Evolutionary conservation across 1,140 invertebrate species (phyloP), one percentile per base, ranked within the genome.

Genomic region (Drosophila parvula): DNA sequence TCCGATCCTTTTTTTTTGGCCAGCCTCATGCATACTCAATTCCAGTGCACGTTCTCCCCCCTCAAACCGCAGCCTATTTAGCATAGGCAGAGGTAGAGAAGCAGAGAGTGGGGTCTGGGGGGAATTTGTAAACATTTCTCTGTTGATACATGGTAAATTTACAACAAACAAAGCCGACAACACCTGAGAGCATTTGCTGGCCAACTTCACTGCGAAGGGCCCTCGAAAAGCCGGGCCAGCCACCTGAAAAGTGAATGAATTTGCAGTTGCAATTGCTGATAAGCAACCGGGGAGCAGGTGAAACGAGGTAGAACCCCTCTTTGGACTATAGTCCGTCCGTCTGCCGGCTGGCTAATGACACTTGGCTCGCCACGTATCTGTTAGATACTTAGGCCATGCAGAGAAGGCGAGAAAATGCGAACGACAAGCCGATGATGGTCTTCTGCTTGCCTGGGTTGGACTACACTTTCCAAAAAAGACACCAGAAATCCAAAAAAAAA

Each of bases 1-100:
- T 34, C 41, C 16, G n/a, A 14, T 10, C 14, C 45, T 47, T 50
- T 68, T 47, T 50, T 68, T 45, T 67, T 10, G 65, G 65, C 45
- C 41, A 43, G 59, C 22, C 68, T 62, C 68, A 70, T 86, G 83
- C 82, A 82, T 86, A 75, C 65, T 85, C 53, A 79, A 82, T 69
- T 45, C 45, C 34, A 12, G 18, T 40, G 69, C 64, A 85, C 61
- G 82, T 68, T 74, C 27, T 43, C 41, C n/a, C 58, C 27, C 27
- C 43, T 28, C 28, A 27, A 27, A 1, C 63, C 57, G 14, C 18
- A 58, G 63, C 32, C 61, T 74, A 70, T 57, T 85, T 81, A 67
- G 63, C 77, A 79, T 74, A 56, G 34, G 30, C 11, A 11, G 16
- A n/a, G 10, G 30, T 5, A 30, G 30, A 30, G 30, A 8, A 30